These are phyloP conservation scores for Camponotus floridanus DNA, from an alignment of 1,140 invertebrate genomes.

Conservation along the genomic window DNA sequence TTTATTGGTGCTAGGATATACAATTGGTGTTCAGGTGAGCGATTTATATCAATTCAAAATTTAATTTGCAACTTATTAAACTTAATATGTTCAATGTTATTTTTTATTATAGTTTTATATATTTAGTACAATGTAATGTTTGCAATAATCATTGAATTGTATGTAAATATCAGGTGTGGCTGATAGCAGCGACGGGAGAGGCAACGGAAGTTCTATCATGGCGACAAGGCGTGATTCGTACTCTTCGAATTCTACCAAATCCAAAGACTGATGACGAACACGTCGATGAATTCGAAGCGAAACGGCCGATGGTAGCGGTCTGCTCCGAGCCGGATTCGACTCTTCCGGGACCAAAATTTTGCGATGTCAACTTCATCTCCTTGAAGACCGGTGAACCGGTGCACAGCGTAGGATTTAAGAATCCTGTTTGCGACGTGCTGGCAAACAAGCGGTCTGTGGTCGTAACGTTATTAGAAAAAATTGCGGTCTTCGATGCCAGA, in stretches of 20 bases:
- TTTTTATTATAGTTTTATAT: not conserved
- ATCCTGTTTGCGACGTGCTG: slow-evolving; percentile 94
- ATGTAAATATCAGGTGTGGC: slow-evolving; percentile 88
- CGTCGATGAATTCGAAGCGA: slow-evolving; percentile 90
- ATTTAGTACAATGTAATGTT: not conserved
- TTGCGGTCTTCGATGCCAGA: slow-evolving; percentile 96
- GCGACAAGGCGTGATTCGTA: slow-evolving; percentile 94
- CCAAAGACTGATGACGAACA: slow-evolving; percentile 88
- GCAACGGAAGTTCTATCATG: slow-evolving; percentile 96
- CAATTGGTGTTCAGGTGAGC: slow-evolving; percentile 92
- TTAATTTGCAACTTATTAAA: not conserved
- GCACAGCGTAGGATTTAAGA: slow-evolving; percentile 97
- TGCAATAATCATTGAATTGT: slow-evolving; percentile 25
- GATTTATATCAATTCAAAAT: slow-evolving; percentile 8
- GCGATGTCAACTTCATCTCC: slow-evolving; percentile 96
- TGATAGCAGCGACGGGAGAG: slow-evolving; percentile 93
- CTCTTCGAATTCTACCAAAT: slow-evolving; percentile 93
- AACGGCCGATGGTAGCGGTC: slow-evolving; percentile 94
- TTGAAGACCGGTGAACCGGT: slow-evolving; percentile 95
- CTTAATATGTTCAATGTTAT: not conserved
- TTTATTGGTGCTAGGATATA: slow-evolving; percentile 94
- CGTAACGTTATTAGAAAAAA: slow-evolving; percentile 95
- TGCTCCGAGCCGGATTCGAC: slow-evolving; percentile 90
- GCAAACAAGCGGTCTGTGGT: slow-evolving; percentile 94
- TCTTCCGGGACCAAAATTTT: slow-evolving; percentile 93